These are phyloP conservation scores for Campoletis sonorensis DNA, from an alignment of 1,140 invertebrate genomes.

Conservation along the genomic window DNA sequence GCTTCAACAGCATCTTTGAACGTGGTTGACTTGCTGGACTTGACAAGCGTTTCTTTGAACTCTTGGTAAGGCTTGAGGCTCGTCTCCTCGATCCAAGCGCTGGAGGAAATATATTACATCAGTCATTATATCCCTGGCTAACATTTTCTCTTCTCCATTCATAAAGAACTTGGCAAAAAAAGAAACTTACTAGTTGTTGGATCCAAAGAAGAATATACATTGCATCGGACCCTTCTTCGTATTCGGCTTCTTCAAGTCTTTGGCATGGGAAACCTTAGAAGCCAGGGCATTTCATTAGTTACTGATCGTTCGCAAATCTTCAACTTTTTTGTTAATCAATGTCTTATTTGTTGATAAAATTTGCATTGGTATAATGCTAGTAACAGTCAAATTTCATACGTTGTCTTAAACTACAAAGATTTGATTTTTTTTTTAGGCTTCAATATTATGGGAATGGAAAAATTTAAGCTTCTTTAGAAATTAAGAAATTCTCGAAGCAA, in stretches of 20 bases:
- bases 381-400: too few species aligned
- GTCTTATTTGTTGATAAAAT: too few species aligned
- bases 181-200: constrained; percentile 92
- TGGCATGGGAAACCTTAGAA: constrained; percentile 84
- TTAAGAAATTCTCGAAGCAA: too few species aligned
- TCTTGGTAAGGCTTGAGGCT: constrained; percentile 90
- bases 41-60: constrained; percentile 88
- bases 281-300: constrained; percentile 47
- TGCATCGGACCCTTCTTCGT: constrained; percentile 82
- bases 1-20: constrained; percentile 92
- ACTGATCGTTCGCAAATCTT: not conserved
- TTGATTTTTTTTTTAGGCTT: too few species aligned
- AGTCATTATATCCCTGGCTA: not conserved
- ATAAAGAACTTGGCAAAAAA: not conserved
- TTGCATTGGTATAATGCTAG: too few species aligned
- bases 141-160: not conserved
- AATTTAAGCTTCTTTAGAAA: too few species aligned
- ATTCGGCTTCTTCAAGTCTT: constrained; percentile 81
- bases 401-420: too few species aligned
- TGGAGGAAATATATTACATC: constrained; percentile 73
- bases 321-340: too few species aligned
- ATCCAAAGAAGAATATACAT: constrained; percentile 96
- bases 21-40: constrained; percentile 85
- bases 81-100: constrained; percentile 93
- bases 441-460: too few species aligned